A percentile compares a stretch with the other conserved stretches of the same genome.
Conservation (phyloP, 2,113 vertebrate species). For the Noturus placidus region DNA sequence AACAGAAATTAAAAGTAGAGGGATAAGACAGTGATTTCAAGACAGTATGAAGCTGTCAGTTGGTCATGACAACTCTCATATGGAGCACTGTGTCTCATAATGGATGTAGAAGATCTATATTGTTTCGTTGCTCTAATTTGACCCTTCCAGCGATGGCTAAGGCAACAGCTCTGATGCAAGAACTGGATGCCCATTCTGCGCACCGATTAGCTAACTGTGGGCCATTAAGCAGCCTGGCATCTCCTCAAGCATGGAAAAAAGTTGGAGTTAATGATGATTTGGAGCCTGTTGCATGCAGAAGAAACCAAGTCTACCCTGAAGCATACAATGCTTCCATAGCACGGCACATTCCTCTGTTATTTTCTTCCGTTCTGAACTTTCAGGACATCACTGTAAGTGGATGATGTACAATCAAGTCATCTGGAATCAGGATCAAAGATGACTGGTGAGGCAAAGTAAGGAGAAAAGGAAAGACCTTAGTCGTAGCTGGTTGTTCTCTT, state of each 20-base stretch:
- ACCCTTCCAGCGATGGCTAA: conserved; percentile 49
- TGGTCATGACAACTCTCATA: conserved; percentile 49
- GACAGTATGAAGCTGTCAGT: conserved; percentile 57
- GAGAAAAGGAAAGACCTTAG: conserved; percentile 12
- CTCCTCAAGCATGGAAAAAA: conserved; percentile 44
- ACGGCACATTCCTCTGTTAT: conserved; percentile 25
- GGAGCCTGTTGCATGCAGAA: conserved; percentile 33
- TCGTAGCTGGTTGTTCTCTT: not conserved
- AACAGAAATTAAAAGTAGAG: conserved; percentile 63
- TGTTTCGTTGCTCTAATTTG: conserved; percentile 55
- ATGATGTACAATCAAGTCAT: conserved; percentile 26
- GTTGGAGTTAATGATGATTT: conserved; percentile 58
- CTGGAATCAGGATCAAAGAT: conserved; percentile 46
- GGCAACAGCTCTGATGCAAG: conserved; percentile 23
- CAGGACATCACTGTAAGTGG: conserved; percentile 14
- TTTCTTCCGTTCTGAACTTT: conserved; percentile 44
- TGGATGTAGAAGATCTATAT: conserved; percentile 45
- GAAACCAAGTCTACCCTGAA: conserved; percentile 31
- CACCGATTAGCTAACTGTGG: conserved; percentile 48
- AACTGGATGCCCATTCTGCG: conserved; percentile 41
- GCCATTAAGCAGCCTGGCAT: conserved; percentile 35
- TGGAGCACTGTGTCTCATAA: conserved; percentile 41
- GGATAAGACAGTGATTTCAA: conserved; percentile 53
- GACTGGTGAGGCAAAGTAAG: conserved; percentile 40
- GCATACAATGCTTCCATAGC: conserved; percentile 15